Evolutionary conservation across 2,113 vertebrate species (phyloP).

Genomic region (Plecotus auritus): DNA sequence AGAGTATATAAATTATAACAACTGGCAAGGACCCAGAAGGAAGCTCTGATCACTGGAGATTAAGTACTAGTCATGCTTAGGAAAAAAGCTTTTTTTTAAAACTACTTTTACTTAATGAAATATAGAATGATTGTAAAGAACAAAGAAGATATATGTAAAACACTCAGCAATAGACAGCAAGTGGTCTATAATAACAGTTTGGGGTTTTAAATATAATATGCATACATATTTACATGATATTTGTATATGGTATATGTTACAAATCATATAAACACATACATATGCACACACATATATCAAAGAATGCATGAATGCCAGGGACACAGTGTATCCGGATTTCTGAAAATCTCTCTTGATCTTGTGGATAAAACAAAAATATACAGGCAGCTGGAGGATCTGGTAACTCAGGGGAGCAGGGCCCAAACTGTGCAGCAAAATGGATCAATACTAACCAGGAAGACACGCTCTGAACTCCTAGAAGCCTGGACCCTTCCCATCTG

Average conservation of each 20-base stretch:
- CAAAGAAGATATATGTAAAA: background rate
- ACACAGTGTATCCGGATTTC: background rate
- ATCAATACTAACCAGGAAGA: background rate
- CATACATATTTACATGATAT: background rate
- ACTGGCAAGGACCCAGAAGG: background rate
- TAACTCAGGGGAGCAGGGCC: background rate
- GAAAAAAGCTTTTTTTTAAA: background rate
- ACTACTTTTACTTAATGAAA: background rate
- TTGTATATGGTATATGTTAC: background rate
- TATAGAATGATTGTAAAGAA: conserved; percentile 5
- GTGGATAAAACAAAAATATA: background rate
- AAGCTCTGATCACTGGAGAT: background rate
- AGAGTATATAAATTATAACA: background rate
- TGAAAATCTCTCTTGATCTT: background rate
- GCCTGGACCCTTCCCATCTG: background rate
- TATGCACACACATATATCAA: background rate
- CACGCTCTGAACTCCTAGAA: background rate
- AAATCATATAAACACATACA: background rate
- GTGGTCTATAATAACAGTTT: background rate
- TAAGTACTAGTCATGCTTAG: background rate
- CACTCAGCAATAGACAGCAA: background rate
- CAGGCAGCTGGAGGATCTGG: background rate
- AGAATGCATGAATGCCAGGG: background rate
- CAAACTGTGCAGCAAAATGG: background rate
- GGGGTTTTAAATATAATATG: background rate